Conservation (phyloP, 2,797 vertebrate genomes). For the Rhabdomys pumilio region DNA sequence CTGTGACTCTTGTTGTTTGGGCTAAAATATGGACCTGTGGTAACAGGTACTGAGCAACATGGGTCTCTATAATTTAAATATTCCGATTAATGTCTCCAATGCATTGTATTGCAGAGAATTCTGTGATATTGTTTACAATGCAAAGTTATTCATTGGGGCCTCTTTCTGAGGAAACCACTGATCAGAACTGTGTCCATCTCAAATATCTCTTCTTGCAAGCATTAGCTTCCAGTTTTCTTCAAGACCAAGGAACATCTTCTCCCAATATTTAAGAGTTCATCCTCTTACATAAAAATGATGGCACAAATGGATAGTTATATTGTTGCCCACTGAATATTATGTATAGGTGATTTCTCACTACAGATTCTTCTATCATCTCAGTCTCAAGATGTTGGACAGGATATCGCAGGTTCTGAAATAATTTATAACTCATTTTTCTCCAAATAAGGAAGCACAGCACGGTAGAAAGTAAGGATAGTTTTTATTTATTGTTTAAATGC, state of each 20-base stretch:
- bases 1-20: fast-evolving
- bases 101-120: not conserved
- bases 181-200: not conserved
- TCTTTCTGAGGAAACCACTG: not conserved
- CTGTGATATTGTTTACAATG: not conserved
- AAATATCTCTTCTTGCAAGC: not conserved
- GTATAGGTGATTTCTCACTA: not conserved
- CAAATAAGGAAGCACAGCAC: not conserved
- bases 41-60: not conserved
- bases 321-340: not conserved
- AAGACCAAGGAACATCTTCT: not conserved
- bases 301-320: not conserved
- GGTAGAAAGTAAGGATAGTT: not conserved
- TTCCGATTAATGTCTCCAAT: too few relatives aligned
- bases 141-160: not conserved
- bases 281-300: not conserved
- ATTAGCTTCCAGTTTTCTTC: not conserved
- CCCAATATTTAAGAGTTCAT: not conserved
- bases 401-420: not conserved
- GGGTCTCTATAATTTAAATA: not conserved
- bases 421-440: not conserved
- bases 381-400: not conserved
- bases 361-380: not conserved
- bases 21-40: not conserved
- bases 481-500: not conserved